Conservation (phyloP, 2,888 invertebrate species). For the Dione vanillae region DNA sequence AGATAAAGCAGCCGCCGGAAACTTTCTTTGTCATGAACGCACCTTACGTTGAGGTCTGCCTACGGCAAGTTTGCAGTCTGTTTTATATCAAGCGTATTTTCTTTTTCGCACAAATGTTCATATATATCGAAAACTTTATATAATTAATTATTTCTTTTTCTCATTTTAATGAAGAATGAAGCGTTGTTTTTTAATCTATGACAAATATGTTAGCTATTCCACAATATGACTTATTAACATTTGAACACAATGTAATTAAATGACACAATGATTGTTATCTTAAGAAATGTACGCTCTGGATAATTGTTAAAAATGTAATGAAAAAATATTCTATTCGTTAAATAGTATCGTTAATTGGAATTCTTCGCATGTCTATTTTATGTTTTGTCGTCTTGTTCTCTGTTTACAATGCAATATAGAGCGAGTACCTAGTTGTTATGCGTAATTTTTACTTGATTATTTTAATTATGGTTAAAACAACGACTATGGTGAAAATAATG, state of each 20-base stretch:
- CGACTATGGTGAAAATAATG: too few relatives aligned
- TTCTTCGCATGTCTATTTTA: not conserved
- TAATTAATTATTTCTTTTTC: too few relatives aligned
- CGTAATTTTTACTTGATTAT: not conserved
- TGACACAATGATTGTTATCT: conserved; percentile 40
- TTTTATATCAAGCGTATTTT: conserved; percentile 29
- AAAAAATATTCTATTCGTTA: conserved; percentile 7
- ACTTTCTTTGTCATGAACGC: conserved; percentile 61
- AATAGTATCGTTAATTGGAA: not conserved
- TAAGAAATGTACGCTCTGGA: conserved; percentile 11
- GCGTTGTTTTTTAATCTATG: too few relatives aligned
- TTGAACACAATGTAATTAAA: conserved; percentile 33
- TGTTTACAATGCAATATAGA: not conserved
- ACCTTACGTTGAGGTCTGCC: conserved; percentile 39
- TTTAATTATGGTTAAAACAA: too few relatives aligned
- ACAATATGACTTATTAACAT: conserved; percentile 7
- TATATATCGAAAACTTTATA: too few relatives aligned
- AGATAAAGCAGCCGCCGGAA: conserved; percentile 58
- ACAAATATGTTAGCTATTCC: too few relatives aligned
- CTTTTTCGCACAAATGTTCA: not conserved
- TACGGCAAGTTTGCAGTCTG: conserved; percentile 20
- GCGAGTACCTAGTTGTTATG: not conserved
- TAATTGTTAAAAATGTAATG: conserved; percentile 20
- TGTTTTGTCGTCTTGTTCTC: not conserved
- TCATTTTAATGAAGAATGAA: too few relatives aligned